Base-by-base conservation (phyloP, 2,797 vertebrate species). In the Onychomys leucogaster region DNA sequence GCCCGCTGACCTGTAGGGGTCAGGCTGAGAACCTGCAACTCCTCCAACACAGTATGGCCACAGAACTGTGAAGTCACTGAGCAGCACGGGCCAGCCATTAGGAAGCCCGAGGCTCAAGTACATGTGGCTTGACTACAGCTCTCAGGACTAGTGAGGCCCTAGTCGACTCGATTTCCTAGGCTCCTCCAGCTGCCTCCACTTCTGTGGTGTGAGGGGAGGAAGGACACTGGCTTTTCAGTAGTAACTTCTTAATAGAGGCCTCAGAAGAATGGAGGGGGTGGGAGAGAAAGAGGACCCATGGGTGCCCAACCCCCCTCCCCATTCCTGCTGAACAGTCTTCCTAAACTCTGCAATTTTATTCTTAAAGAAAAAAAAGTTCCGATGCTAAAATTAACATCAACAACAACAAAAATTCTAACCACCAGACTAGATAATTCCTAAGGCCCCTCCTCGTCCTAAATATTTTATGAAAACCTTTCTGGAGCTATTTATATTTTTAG, bases 321-420 rank as follows among this genome's bases (percentile, higher is more conserved):
- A 2, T 19, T 27, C n/a, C 81, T 57, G 32, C 29, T 19, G 41
- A 41, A 43, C 17, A 7, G 23, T 19, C 63, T 55, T 88, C 41
- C 27, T 0, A 59, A n/a, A 55, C 55, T 63, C 55, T 46, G 61
- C 41, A 17, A 16, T 75, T 94, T 76, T 90, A 91, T 61, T 87
- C 67, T 73, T 86, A 63, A n/a, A 43, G 12, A 0, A 21, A 1
- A 52, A 46, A 63, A 81, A 84, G 1, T 78, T 59, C 46, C 37
- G 83, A 61, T 83, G 93, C 96, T 96, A 95, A 96, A 97, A 91
- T 92, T 94, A 91, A 80, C 91, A 37, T 78, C 83, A 67, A 25
- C 63, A 85, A 84, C 82, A 85, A 73, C 41, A 34, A 34, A 71
- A 67, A 88, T 21, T 75, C 94, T 75, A 52, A 81, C 67, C 82